Conservation (phyloP, 2,113 vertebrate species). For the Theristicus caerulescens region DNA sequence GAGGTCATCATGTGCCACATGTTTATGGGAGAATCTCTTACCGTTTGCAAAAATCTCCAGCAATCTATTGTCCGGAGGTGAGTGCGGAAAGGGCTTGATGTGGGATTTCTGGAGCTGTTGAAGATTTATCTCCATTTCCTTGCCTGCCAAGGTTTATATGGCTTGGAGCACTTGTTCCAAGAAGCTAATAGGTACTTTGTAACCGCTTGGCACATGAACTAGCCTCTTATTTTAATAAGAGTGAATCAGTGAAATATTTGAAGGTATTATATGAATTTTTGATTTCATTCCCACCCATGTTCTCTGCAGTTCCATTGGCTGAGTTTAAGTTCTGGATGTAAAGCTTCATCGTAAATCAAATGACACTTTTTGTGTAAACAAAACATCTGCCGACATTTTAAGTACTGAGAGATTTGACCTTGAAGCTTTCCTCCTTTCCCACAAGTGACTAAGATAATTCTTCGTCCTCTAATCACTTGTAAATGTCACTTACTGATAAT, state of each 20-base stretch:
- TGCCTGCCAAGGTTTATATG: background rate
- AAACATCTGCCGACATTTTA: constrained; percentile 62
- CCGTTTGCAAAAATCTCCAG: constrained; percentile 88
- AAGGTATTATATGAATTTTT: constrained; percentile 22
- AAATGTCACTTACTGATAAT: constrained; percentile 68
- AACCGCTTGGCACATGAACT: background rate
- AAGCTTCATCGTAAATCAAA: constrained; percentile 50
- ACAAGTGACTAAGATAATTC: constrained; percentile 68
- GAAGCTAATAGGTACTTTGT: constrained; percentile 33
- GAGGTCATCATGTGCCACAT: constrained; percentile 91
- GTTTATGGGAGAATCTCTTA: constrained; percentile 90
- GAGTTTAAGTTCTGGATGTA: background rate
- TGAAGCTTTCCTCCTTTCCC: constrained; percentile 62
- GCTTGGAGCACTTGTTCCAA: constrained; percentile 12
- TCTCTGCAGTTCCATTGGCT: background rate
- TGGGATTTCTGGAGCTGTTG: background rate
- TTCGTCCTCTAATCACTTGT: constrained; percentile 60
- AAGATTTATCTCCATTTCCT: background rate
- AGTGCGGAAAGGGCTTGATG: constrained; percentile 26
- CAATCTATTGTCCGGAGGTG: constrained; percentile 88
- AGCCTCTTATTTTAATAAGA: constrained; percentile 37
- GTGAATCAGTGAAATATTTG: constrained; percentile 19
- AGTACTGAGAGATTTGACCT: constrained; percentile 51
- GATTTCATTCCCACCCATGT: constrained; percentile 7
- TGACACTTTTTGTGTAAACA: constrained; percentile 47